Evolutionary conservation across 2,888 invertebrate genomes (phyloP).

Genomic region (Drosophila hawaiiensis): DNA sequence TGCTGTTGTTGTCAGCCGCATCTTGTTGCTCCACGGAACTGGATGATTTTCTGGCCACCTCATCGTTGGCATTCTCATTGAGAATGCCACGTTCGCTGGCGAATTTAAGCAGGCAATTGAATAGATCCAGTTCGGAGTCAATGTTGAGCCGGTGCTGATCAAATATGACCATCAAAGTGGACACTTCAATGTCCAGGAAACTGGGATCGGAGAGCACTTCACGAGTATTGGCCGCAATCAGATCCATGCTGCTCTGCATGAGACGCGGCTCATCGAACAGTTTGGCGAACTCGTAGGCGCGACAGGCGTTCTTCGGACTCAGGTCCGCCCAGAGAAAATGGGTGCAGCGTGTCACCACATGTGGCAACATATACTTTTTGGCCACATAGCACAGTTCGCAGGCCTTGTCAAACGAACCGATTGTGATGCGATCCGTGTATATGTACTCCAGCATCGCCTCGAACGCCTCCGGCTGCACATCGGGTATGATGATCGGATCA

Average conservation of each 20-base stretch:
- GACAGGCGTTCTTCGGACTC: constrained; percentile 91
- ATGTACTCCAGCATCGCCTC: constrained; percentile 93
- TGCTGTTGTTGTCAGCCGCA: constrained; percentile 23
- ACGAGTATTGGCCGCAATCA: constrained; percentile 91
- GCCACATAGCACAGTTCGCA: constrained; percentile 95
- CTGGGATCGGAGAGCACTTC: constrained; percentile 91
- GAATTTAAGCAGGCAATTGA: constrained; percentile 90
- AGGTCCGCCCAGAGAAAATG: constrained; percentile 91
- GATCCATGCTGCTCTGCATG: constrained; percentile 92
- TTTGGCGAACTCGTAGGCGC: constrained; percentile 94
- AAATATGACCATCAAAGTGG: constrained; percentile 90
- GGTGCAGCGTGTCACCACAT: constrained; percentile 93
- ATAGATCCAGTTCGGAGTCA: constrained; percentile 91
- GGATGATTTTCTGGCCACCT: constrained; percentile 10
- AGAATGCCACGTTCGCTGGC: constrained; percentile 86
- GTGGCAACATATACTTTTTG: constrained; percentile 94
- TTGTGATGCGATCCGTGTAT: constrained; percentile 92
- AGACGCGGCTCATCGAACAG: constrained; percentile 93
- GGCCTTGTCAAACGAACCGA: constrained; percentile 93
- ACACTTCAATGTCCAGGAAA: constrained; percentile 91
- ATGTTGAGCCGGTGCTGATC: constrained; percentile 91
- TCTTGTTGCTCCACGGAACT: constrained; percentile 46
- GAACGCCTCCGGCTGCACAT: constrained; percentile 94
- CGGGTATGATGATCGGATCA: constrained; percentile 91
- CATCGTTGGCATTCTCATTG: constrained; percentile 58